Evolutionary conservation across 2,797 vertebrate genomes (phyloP).

Genomic region (Gymnopithys bicolor): DNA sequence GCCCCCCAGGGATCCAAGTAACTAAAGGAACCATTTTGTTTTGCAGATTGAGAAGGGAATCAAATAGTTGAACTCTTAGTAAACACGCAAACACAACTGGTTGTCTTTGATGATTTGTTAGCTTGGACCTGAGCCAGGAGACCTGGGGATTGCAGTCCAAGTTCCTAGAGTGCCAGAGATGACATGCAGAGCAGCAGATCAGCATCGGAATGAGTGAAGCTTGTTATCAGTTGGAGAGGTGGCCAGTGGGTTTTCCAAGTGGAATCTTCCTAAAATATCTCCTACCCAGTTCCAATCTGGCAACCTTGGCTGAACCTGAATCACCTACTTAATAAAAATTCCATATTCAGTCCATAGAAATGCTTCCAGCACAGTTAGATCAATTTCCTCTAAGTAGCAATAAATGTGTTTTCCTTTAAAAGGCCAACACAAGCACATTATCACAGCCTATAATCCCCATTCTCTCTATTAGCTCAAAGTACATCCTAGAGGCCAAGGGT

Average conservation of each 20-base stretch:
- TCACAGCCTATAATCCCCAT: conserved; percentile 82
- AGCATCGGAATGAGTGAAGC: conserved; percentile 42
- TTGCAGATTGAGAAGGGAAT: conserved; percentile 35
- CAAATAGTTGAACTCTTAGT: conserved; percentile 44
- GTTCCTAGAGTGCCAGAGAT: conserved; percentile 37
- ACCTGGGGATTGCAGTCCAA: conserved; percentile 41
- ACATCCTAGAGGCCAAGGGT: conserved; percentile 81
- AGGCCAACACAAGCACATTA: conserved; percentile 89
- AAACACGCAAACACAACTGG: conserved; percentile 56
- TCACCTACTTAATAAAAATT: conserved; percentile 93
- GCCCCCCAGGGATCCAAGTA: conserved; percentile 17
- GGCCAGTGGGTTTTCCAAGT: conserved; percentile 69
- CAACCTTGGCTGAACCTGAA: conserved; percentile 80
- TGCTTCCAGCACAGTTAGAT: conserved; percentile 96
- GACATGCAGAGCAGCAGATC: conserved; percentile 43
- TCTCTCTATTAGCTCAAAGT: conserved; percentile 82
- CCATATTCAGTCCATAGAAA: conserved; percentile 90
- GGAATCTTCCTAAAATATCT: conserved; percentile 70
- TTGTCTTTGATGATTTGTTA: conserved; percentile 65
- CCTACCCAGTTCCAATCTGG: conserved; percentile 43
- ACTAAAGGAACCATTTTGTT: conserved; percentile 52
- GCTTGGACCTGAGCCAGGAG: conserved; percentile 29
- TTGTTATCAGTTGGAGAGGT: conserved; percentile 79
- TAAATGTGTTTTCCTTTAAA: conserved; percentile 99
- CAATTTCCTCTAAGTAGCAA: conserved; percentile 99